Conservation (phyloP, 37 sponge, comb jelly and placozoan species). For the Theonella swinhoei region DNA sequence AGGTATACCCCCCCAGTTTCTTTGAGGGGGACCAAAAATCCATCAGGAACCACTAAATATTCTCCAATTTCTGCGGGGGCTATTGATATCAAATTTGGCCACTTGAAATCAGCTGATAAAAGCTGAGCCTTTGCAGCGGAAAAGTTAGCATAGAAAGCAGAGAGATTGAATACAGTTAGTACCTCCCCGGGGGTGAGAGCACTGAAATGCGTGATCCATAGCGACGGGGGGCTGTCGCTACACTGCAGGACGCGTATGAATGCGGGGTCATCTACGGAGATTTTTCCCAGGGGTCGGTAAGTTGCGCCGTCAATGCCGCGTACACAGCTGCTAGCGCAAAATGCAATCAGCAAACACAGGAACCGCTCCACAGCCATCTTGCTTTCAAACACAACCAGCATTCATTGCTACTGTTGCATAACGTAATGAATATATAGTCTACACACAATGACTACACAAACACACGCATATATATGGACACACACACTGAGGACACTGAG, state of each 20-base stretch:
- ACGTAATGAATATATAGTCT: no score
- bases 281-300: constrained; percentile 41
- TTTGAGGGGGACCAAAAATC: constrained; percentile 48
- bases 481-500: background rate
- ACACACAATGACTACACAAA: background rate
- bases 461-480: background rate
- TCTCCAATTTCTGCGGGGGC: constrained; percentile 45
- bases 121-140: constrained; percentile 16
- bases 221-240: background rate
- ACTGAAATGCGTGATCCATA: constrained; percentile 69
- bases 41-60: constrained; percentile 44
- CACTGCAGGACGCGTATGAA: constrained; percentile 37
- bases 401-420: no score
- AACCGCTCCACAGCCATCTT: no score
- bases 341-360: no score
- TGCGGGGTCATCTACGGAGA: constrained; percentile 33
- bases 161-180: constrained; percentile 15
- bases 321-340: no score
- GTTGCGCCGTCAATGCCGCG: background rate
- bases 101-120: constrained; percentile 30
- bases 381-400: no score
- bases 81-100: constrained; percentile 34
- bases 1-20: constrained; percentile 33
- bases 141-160: constrained; percentile 21
- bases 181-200: constrained; percentile 32